phyloP scores from a whole-genome alignment of 2,113 vertebrate genomes.

The Phodopus roborovskii region DNA sequence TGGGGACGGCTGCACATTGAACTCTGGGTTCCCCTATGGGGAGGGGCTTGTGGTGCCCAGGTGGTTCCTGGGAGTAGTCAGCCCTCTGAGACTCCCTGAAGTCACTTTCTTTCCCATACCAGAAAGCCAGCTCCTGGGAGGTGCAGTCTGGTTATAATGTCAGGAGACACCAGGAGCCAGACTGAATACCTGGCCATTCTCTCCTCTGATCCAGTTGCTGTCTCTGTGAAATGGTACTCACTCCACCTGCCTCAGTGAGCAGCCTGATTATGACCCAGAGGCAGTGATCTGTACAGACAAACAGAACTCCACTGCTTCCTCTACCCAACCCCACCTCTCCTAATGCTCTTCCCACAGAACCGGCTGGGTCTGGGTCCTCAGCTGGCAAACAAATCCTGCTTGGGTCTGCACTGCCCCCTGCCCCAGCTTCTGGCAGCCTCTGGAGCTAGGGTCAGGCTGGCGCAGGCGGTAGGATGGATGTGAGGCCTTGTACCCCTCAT shows the following conservation, averaged over 20 bases:
- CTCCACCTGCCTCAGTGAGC: neutral
- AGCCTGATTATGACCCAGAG: neutral
- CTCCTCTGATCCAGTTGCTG: neutral
- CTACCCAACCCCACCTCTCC: neutral
- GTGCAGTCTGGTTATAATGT: neutral
- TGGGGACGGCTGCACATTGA: neutral
- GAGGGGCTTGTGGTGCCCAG: neutral
- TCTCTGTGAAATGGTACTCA: neutral
- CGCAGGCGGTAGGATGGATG: rapidly evolving
- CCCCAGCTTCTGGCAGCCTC: neutral
- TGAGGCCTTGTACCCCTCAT: neutral
- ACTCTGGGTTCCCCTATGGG: neutral
- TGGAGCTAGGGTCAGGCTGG: neutral
- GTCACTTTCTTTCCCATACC: neutral
- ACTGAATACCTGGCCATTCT: neutral
- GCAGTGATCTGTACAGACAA: too few species aligned
- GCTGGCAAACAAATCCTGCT: neutral
- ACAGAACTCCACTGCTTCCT: neutral
- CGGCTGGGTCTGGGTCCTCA: neutral
- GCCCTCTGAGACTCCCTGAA: neutral
- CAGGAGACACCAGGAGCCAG: neutral
- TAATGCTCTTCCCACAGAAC: neutral
- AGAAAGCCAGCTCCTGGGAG: neutral
- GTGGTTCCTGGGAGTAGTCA: neutral
- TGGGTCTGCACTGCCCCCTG: neutral